Base-by-base conservation (phyloP, 2,888 invertebrate species). In the Peribatodes rhomboidaria region DNA sequence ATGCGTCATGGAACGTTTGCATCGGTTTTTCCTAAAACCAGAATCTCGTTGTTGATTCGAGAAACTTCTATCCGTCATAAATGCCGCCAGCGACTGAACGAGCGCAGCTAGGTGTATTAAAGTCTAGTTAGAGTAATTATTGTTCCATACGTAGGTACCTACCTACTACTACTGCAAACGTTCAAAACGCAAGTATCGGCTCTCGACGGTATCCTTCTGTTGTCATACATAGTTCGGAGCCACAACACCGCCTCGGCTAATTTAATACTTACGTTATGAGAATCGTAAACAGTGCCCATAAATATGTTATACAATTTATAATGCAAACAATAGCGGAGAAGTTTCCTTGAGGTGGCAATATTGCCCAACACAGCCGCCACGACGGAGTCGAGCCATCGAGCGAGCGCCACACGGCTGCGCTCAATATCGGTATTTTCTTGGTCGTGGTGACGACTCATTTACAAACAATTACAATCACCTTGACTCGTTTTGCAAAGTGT, bases 301-400 rank as follows among this genome's bases (percentile, higher is more conserved):
- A 44, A 44, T 39, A n/a, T 39, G 14, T 39, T 39, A n/a, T 39
- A 39, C 39, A 39, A 44, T 20, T 6, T 44, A 9, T 44, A 2
- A 22, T 13, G 44, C 22, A 22, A 20, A 39, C 39, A 39, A 44
- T 22, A 44, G 44, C 20, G 3, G 22, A 22, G 11, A 3, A 13
- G 44, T 44, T 44, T 44, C 44, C 44, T 44, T 22, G 44, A 44
- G 44, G 20, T 20, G 44, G 11, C 44, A 20, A 22, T 22, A 22
- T 20, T 44, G 39, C 6, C 14, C 8, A 22, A 16, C 27, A 10
- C 13, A 6, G 39, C n/a, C 35, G 35, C 3, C 35, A 1, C 10
- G 9, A 27, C 27, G 3, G 27, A 27, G 3, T 27, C 2, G 6
- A 27, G 3, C 27, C 3, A 27, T 6, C 27, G 27, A 27, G 3